Evolutionary conservation across 2,797 vertebrate species (phyloP).

Genomic region (Ctenosaura bakeri): DNA sequence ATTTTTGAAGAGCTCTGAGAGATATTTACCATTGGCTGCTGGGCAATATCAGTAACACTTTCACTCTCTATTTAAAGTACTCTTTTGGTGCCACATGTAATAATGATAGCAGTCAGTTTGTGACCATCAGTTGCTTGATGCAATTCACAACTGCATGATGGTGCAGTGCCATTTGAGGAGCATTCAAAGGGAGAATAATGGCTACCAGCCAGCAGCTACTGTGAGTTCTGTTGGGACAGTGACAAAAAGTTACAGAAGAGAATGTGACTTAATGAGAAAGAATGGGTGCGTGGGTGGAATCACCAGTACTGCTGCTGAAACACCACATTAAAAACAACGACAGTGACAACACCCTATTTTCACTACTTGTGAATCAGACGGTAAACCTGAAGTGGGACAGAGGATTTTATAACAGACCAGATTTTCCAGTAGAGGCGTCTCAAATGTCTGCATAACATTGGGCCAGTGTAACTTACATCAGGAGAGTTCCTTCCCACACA

Average conservation of each 20-base stretch:
- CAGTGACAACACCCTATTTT: background rate
- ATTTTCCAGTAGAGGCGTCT: background rate
- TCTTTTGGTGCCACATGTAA: background rate
- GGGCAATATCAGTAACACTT: background rate
- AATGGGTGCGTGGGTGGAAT: too few relatives aligned
- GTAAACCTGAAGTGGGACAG: background rate
- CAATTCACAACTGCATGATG: background rate
- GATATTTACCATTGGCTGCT: background rate
- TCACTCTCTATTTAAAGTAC: background rate
- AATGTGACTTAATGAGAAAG: too few relatives aligned
- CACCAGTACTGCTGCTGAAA: background rate
- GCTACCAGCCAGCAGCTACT: background rate
- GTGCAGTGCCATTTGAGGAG: background rate
- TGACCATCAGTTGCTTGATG: background rate
- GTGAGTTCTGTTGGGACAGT: background rate
- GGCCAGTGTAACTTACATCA: background rate
- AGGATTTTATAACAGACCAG: background rate
- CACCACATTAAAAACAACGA: too few relatives aligned
- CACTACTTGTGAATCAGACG: background rate
- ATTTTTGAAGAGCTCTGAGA: background rate
- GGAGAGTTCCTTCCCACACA: background rate
- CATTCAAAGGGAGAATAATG: background rate
- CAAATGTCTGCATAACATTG: background rate
- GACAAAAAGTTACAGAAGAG: background rate
- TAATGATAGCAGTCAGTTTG: too few relatives aligned